Base-by-base conservation (phyloP, 2,113 vertebrate species). In the Falcunculus frontatus region DNA sequence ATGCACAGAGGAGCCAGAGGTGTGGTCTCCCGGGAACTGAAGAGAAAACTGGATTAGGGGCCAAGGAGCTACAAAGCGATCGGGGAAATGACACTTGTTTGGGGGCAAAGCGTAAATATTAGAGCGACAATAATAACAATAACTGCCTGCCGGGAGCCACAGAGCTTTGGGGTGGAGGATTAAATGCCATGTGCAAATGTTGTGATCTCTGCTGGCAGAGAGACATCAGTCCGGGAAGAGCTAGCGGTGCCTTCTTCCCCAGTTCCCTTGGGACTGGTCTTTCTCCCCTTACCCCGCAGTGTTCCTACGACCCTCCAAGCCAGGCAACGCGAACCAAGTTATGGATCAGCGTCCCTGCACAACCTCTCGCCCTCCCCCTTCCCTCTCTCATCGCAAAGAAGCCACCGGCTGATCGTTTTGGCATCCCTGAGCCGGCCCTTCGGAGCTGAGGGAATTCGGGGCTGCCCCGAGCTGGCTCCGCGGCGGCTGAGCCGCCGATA, bases 151-250 rank as follows among this genome's bases (percentile, higher is more conserved):
- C 16, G 49, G 49, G 62, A 84, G 73, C 47, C 93, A 18, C 47
- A 16, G 65, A 69, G 50, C 85, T 21, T 39, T 13, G 3, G 39
- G 53, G 44, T 15, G 33, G 50, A 52, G 56, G 39, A 78, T 80
- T 80, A 85, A 94, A 91, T n/a, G 41, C 74, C 89, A 69, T 65
- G 57, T 91, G 89, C 26, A n/a, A 73, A 49, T 39, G 80, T 30
- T 76, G 82, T 72, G 84, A 75, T 72, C 72, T 56, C 27, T 8
- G 47, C 75, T 68, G 90, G 59, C 85, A 52, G n/a, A 59, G 59
- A 27, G 35, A 50, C 33, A 15, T 2, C 55, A 4, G 26, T 1
- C 21, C 7, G 10, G 62, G 73, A 53, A 42, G 42, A 69, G 35
- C 30, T 79, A 32, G 79, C 12, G 3, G 35, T 65, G 14, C 67